phyloP scores from a whole-genome alignment of 1,140 invertebrate genomes.

The Theocolax elegans region DNA sequence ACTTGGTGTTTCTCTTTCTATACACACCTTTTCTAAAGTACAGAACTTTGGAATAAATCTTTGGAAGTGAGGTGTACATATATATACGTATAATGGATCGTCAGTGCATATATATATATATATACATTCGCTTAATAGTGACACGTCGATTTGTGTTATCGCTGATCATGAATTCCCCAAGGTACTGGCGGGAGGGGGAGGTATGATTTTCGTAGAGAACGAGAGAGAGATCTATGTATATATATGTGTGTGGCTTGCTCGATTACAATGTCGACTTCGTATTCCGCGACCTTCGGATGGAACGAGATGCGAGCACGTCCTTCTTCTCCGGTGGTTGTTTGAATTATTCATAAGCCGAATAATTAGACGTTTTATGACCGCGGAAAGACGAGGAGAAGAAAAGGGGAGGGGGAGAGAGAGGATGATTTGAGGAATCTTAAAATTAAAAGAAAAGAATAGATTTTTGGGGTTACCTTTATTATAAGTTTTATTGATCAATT shows the following conservation, averaged over 20 bases:
- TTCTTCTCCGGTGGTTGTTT: constrained; percentile 28
- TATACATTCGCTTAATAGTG: not conserved
- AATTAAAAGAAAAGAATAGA: constrained; percentile 30
- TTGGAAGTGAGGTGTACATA: too few species aligned
- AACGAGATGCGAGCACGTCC: not conserved
- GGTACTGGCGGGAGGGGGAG: too few species aligned
- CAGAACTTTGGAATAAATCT: not conserved
- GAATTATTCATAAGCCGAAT: constrained; percentile 54
- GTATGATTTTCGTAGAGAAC: too few species aligned
- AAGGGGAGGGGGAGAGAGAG: not conserved
- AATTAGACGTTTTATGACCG: constrained; percentile 50
- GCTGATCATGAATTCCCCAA: constrained; percentile 6
- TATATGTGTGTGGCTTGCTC: not conserved
- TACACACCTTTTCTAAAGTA: too few species aligned
- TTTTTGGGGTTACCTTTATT: too few species aligned
- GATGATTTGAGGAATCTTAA: not conserved
- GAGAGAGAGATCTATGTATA: too few species aligned
- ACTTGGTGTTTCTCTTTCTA: too few species aligned
- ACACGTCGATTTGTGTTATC: constrained; percentile 16
- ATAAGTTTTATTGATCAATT: too few species aligned
- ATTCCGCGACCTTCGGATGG: not conserved
- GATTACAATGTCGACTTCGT: constrained; percentile 34
- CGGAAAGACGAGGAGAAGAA: not conserved
- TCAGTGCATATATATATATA: too few species aligned
- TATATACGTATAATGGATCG: not conserved